Base-by-base conservation (phyloP, 2,888 invertebrate species). In the Campoplex nolae region DNA sequence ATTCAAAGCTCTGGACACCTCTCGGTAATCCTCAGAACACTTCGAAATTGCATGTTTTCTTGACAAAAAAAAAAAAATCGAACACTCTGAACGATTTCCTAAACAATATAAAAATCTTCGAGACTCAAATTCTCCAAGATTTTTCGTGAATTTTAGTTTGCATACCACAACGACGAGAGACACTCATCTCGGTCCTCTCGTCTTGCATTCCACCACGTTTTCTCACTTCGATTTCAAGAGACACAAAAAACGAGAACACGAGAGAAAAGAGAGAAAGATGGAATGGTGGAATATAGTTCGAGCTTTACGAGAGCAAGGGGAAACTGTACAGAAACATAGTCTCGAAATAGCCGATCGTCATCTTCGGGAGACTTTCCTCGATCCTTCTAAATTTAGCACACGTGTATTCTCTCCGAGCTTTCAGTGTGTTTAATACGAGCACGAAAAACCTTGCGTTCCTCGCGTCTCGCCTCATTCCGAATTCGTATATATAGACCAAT, bases 301-400 rank as follows among this genome's bases (percentile, higher is more conserved):
- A 85, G 84, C 87, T 71, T 73, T 73, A 54, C 77, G 76, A 77
- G 84, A 78, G 76, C 81, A 67, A 51, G 58, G 86, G 80, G 56
- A 73, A 76, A 71, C 82, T 58, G 68, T 83, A 83, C 71, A 77
- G 86, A 68, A 79, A 84, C 86, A 78, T 68, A 74, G 62, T 90
- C 91, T 90, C 88, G 89, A 92, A 92, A 92, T 92, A 92, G 91
- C 91, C 73, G 89, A 91, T 90, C 90, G 90, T 89, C 91, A 89
- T 90, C 88, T 89, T 88, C 85, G 84, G 78, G 84, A 87, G 87
- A 90, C 89, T 90, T 90, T 90, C 87, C 90, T 89, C 88, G 85
- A 90, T 90, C 88, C 84, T 80, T 87, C 89, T 90, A 89, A 90
- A 89, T 89, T 89, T 90, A 90, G 83, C 71, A 45, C 54, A 45